Evolutionary conservation across 2,113 vertebrate genomes (phyloP).

Genomic region (Coturnix japonica): DNA sequence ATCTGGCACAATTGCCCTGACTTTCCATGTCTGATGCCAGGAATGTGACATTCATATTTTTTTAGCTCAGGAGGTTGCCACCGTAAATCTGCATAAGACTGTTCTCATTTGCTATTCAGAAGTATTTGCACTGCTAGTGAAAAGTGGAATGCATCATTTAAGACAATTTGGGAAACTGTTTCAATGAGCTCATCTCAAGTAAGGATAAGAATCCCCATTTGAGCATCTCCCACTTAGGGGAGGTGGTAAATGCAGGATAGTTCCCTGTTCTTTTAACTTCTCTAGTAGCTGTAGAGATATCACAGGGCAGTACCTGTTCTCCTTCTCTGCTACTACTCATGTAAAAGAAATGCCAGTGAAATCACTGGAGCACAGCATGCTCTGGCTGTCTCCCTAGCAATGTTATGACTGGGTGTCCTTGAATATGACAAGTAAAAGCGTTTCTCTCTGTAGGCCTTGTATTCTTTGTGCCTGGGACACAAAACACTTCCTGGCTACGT

Average conservation of each 20-base stretch:
- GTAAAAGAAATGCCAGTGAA: not conserved
- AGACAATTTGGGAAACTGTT: not conserved
- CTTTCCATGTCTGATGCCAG: not conserved
- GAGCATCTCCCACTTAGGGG: not conserved
- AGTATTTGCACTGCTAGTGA: not conserved
- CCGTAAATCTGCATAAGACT: not conserved
- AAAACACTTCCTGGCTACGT: conserved; percentile 37
- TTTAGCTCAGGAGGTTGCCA: not conserved
- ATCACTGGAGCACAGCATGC: not conserved
- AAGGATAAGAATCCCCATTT: not conserved
- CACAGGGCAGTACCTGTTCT: not conserved
- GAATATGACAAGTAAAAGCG: conserved; percentile 15
- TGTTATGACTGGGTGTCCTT: conserved; percentile 30
- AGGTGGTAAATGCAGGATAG: not conserved
- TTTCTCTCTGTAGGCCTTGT: conserved; percentile 18
- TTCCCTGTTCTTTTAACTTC: not conserved
- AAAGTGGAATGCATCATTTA: not conserved
- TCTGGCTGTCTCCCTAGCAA: conserved; percentile 16
- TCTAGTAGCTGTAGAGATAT: not conserved
- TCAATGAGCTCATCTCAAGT: not conserved
- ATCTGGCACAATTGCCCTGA: not conserved
- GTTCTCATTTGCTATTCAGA: not conserved
- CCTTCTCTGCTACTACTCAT: not conserved
- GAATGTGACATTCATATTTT: conserved; percentile 9
- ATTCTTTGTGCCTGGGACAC: conserved; percentile 18